Percentiles rank a stretch among this genome's conserved stretches.
Conservation (phyloP, 2,797 vertebrate species). For the Enteromius radiatus region DNA sequence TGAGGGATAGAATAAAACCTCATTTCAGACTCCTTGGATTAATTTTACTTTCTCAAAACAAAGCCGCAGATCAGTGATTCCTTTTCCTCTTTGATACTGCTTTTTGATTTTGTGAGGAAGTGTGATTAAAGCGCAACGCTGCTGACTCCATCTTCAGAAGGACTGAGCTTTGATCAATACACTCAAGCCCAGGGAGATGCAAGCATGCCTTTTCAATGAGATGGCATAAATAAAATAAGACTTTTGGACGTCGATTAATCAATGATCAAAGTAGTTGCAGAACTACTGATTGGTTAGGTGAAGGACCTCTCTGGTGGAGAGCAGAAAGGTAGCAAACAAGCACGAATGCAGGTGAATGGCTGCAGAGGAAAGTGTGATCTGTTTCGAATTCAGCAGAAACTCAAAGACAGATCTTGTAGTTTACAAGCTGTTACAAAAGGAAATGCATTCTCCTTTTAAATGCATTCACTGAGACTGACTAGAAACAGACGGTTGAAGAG, state of each 20-base stretch:
- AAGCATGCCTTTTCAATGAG: constrained; percentile 6
- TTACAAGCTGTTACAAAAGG: constrained; percentile 52
- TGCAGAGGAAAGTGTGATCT: constrained; percentile 47
- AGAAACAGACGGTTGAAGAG: constrained; percentile 35
- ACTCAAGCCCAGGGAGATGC: not conserved
- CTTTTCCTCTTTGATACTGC: not conserved
- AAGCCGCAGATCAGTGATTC: not conserved
- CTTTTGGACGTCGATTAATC: not conserved
- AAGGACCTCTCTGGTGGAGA: not conserved
- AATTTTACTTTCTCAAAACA: not conserved
- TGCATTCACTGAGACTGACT: constrained; percentile 49
- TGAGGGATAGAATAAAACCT: not conserved
- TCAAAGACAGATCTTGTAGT: constrained; percentile 39
- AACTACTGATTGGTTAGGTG: not conserved
- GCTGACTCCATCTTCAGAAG: not conserved
- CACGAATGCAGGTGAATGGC: not conserved
- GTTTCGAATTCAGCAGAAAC: constrained; percentile 42
- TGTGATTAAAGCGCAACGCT: not conserved
- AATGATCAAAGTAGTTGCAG: not conserved
- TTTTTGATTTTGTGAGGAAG: not conserved
- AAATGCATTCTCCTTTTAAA: constrained; percentile 49
- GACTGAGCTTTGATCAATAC: not conserved
- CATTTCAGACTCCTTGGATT: not conserved
- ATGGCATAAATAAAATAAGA: not conserved
- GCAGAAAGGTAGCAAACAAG: constrained; percentile 21